phyloP scores from a whole-genome alignment of 1,140 invertebrate genomes.

The Aricia agestis region DNA sequence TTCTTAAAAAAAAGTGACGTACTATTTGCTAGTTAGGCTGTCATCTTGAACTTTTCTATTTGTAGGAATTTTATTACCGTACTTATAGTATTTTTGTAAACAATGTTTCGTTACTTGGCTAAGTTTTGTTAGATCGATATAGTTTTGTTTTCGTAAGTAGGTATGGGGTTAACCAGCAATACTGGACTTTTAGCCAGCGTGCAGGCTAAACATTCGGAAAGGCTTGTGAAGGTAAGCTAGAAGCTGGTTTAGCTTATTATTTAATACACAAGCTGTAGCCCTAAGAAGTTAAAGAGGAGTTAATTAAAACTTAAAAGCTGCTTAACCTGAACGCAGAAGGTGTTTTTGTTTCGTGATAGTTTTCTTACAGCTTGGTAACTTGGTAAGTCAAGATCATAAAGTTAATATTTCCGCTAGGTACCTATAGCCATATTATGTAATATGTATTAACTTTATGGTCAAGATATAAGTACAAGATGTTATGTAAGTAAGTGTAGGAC shows the following conservation, averaged over 20 bases:
- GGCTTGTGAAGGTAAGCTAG: conserved; percentile 44
- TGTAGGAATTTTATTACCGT: not conserved
- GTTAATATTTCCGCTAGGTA: too few species aligned
- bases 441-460: too few species aligned
- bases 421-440: too few species aligned
- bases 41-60: not conserved
- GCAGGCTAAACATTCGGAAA: conserved; percentile 40
- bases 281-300: too few species aligned
- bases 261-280: not conserved
- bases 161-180: conserved; percentile 62
- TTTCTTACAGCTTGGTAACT: too few species aligned
- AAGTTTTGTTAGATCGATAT: conserved; percentile 50
- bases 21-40: not conserved
- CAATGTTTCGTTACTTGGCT: not conserved
- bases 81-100: not conserved
- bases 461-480: too few species aligned
- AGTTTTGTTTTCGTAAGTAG: conserved; percentile 19
- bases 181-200: conserved; percentile 64
- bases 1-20: too few species aligned
- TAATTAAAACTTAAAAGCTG: too few species aligned
- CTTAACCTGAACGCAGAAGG: too few species aligned
- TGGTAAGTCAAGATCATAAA: too few species aligned
- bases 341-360: too few species aligned
- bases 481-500: too few species aligned
- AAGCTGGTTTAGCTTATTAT: not conserved